phyloP scores from a whole-genome alignment of 2,113 vertebrate species.

The Natator depressus region DNA sequence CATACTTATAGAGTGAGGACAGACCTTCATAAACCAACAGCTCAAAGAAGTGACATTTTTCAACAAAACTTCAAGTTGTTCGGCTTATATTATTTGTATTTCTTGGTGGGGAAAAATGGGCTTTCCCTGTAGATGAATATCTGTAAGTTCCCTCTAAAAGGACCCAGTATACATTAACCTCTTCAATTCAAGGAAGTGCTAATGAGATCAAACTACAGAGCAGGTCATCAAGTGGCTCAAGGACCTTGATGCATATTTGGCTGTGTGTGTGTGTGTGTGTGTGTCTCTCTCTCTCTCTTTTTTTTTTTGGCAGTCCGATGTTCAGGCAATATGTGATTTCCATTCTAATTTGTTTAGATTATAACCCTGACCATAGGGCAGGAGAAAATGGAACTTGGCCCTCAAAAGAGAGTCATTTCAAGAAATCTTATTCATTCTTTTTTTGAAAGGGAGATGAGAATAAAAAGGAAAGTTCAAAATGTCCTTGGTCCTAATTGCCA shows the following conservation, averaged over 20 bases:
- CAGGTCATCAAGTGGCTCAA: background rate
- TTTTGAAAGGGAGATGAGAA: background rate
- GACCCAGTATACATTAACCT: fast-evolving
- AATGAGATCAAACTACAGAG: background rate
- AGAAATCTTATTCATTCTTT: fast-evolving
- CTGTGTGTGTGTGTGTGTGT: background rate
- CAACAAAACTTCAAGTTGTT: background rate
- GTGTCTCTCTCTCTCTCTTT: background rate
- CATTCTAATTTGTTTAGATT: background rate
- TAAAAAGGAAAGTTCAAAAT: background rate
- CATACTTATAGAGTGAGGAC: background rate
- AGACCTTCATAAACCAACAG: background rate
- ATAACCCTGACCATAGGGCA: background rate
- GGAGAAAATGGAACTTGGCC: background rate
- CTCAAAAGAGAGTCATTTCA: background rate
- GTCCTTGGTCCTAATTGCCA: fast-evolving
- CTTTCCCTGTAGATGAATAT: background rate
- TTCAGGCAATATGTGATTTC: background rate
- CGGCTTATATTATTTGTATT: slow-evolving; percentile 1
- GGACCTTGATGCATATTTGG: background rate
- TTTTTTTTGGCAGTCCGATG: background rate
- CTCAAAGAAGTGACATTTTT: slow-evolving; percentile 1
- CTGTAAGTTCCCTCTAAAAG: background rate
- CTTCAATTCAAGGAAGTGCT: background rate
- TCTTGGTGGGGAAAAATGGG: background rate